Percentiles rank a stretch among this genome's conserved stretches.
Evolutionary conservation across 92 coral and sea anemone species (phyloP).

Genomic region (Epizoanthus rinbou): DNA sequence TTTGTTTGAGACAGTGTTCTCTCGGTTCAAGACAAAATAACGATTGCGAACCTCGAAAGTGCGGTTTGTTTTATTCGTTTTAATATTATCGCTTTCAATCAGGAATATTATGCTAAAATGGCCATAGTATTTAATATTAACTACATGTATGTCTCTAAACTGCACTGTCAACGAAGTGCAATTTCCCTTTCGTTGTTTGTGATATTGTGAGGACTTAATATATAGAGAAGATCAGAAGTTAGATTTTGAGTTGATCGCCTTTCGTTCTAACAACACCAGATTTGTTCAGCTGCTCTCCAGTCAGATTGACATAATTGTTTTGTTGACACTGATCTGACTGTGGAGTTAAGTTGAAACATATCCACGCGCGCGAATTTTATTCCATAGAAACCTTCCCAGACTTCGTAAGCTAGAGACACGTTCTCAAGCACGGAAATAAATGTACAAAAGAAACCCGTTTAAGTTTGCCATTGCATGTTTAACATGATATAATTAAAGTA

Average conservation of each 20-base stretch:
- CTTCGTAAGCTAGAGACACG: neutral
- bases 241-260: neutral
- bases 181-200: neutral
- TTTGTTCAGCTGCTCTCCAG: slow-evolving; percentile 10
- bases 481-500: no score
- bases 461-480: neutral
- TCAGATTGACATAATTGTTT: neutral
- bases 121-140: neutral
- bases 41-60: neutral
- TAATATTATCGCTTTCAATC: no score
- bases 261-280: neutral
- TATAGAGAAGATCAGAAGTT: neutral
- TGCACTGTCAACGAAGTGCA: neutral
- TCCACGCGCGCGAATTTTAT: slow-evolving; percentile 2
- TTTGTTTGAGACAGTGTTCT: neutral
- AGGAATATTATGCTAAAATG: slow-evolving; percentile 11
- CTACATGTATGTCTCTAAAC: neutral
- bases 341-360: neutral
- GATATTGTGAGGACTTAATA: neutral
- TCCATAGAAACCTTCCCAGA: neutral
- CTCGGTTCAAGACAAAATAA: neutral
- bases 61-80: no score
- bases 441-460: neutral
- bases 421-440: neutral
- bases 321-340: neutral